phyloP scores from a whole-genome alignment of 1,140 invertebrate genomes.

The Hydropsyche tenuis region DNA sequence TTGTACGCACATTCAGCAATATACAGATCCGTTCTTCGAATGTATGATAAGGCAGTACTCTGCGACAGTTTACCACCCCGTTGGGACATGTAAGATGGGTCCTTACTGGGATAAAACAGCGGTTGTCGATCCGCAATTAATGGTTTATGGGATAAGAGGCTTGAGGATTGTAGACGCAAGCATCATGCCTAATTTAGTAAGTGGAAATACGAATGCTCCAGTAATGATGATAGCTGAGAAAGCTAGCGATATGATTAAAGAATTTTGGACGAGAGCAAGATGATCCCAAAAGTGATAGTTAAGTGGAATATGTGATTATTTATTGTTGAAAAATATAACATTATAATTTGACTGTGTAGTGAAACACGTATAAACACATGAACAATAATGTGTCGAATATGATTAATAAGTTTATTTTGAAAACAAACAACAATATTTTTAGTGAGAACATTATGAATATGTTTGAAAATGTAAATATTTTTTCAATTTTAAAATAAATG shows the following conservation, averaged over 20 bases:
- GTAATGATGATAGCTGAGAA: constrained; percentile 87
- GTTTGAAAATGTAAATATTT: too few species aligned
- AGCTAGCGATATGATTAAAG: constrained; percentile 82
- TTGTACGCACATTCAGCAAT: constrained; percentile 56
- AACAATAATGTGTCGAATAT: too few species aligned
- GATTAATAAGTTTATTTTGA: background rate
- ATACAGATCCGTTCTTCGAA: constrained; percentile 66
- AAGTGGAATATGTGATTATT: too few species aligned
- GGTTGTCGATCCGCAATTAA: constrained; percentile 84
- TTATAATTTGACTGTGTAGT: too few species aligned
- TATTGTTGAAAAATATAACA: too few species aligned
- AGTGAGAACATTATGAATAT: too few species aligned
- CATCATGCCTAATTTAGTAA: constrained; percentile 83
- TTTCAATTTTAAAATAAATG: too few species aligned
- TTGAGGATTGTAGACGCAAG: constrained; percentile 86
- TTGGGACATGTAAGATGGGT: constrained; percentile 84
- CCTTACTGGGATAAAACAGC: constrained; percentile 81
- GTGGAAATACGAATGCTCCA: constrained; percentile 85
- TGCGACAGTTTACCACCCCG: constrained; percentile 71
- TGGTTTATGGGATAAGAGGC: constrained; percentile 80
- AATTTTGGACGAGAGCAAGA: constrained; percentile 71
- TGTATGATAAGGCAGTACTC: constrained; percentile 69
- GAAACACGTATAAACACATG: too few species aligned
- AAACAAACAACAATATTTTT: too few species aligned
- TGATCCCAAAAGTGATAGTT: constrained; percentile 48